Base-by-base conservation (phyloP, 2,888 invertebrate genomes). In the Pycnomerus fuliginosus region DNA sequence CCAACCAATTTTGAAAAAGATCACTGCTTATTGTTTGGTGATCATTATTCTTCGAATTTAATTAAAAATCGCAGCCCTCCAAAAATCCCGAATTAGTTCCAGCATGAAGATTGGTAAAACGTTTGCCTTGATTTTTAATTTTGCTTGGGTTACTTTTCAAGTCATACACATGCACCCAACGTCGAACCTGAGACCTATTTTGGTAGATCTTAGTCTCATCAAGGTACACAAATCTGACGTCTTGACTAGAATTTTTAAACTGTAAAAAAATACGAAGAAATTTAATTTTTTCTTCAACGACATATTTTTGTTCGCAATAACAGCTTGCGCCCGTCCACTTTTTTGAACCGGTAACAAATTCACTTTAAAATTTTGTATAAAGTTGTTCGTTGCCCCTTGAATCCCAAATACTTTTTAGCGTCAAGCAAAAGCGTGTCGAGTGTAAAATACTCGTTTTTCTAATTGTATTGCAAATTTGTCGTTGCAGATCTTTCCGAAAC, bases 1-100 rank as follows among this genome's bases (percentile, higher is more conserved):
- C 31, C n/a, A 37, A 14, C 36, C 44, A 49, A 17, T 65, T 83
- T 48, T 75, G 77, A 50, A 76, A 88, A 51, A 76, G 84, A 53
- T 86, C 89, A 66, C 39, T 22, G 4, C 11, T 44, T 25, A 43
- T 39, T 13, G 29, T 31, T 23, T 39, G 20, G 15, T 39, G 39
- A 16, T 28, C 27, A 7, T 25, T 16, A 10, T 20, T 36, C 11
- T 36, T 36, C 3, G 25, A 12, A 16, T 28, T 28, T 10, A 36
- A 10, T 7, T 28, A n/a, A n/a, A 28, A 28, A 24, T 28, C 14
- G 15, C 27, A 36, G 3, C 14, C 3, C 11, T 13, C 11, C 17
- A 36, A 20, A 36, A 36, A 36, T 3, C 36, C 36, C 2, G 8
- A 10, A 16, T n/a, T 28, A 16, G 15, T 16, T 8, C 36, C 36